phyloP scores from a whole-genome alignment of 2,797 vertebrate genomes.

The Eutrigla gurnardus region DNA sequence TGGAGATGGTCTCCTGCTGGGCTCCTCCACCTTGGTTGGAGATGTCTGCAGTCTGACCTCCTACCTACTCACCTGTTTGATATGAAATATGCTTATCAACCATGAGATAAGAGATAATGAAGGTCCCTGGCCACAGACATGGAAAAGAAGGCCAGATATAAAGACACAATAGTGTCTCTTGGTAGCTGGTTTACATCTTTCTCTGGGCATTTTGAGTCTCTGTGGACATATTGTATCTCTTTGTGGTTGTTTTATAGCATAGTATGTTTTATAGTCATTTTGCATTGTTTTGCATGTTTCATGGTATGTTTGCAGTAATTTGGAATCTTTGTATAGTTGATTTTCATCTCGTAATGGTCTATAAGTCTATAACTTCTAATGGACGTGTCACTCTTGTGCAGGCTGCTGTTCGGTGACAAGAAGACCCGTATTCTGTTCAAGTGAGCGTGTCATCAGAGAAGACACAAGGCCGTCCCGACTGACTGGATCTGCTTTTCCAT shows the following conservation, averaged over 20 bases:
- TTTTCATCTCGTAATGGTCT: too few relatives aligned
- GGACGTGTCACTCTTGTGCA: conserved; percentile 45
- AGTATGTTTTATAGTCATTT: too few relatives aligned
- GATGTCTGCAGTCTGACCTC: neutral
- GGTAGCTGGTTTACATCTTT: neutral
- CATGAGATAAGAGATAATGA: neutral
- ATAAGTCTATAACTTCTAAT: neutral
- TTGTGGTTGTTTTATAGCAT: neutral
- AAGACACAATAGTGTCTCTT: neutral
- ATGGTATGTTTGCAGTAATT: neutral
- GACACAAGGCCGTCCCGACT: neutral
- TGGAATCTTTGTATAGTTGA: too few relatives aligned
- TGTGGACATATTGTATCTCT: neutral
- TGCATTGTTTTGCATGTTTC: neutral
- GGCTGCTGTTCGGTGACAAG: conserved; percentile 80
- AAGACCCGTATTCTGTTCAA: conserved; percentile 76
- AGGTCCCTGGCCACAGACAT: neutral
- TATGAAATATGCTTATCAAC: neutral
- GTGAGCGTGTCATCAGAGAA: conserved; percentile 47
- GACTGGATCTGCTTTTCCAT: neutral
- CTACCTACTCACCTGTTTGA: neutral
- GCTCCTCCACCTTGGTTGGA: too few relatives aligned
- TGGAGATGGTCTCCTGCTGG: too few relatives aligned
- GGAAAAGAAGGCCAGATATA: neutral
- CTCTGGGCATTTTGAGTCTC: neutral